Percentiles rank a stretch among this genome's conserved stretches.
Conservation (phyloP, 2,888 invertebrate species). For the Syrphus vitripennis region DNA sequence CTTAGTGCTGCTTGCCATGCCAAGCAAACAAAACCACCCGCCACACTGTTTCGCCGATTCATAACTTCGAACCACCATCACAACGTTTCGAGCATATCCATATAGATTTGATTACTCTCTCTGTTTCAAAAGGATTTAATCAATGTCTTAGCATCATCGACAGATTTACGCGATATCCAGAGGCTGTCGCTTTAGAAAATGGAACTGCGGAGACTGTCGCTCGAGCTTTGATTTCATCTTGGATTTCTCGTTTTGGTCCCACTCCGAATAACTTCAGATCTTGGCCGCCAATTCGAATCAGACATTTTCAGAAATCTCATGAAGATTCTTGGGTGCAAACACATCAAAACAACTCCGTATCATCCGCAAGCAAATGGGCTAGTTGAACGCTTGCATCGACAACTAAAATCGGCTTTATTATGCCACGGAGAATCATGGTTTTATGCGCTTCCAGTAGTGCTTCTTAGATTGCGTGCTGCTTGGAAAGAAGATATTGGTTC, state of each 20-base stretch:
- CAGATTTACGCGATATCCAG: conserved; percentile 26
- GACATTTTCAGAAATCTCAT: conserved; percentile 34
- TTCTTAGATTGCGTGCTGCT: conserved; percentile 28
- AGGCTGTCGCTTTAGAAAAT: conserved; percentile 30
- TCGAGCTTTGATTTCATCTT: conserved; percentile 70
- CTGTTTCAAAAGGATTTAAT: conserved; percentile 8
- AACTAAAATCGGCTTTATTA: conserved; percentile 31
- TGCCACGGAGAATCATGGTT: conserved; percentile 62
- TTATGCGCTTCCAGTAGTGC: conserved; percentile 24
- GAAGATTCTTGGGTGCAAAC: conserved; percentile 42
- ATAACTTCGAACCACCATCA: not conserved
- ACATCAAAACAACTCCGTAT: not conserved
- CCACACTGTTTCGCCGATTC: not conserved
- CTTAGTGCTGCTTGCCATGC: not conserved
- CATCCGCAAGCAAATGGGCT: conserved; percentile 76
- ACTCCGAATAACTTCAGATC: conserved; percentile 75
- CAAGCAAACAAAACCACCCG: not conserved
- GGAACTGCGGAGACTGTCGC: conserved; percentile 48
- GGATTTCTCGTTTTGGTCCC: conserved; percentile 80
- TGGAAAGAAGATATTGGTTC: conserved; percentile 38
- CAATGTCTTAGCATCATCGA: conserved; percentile 33
- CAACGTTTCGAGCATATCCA: not conserved
- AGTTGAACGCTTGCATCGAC: conserved; percentile 75
- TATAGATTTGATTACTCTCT: not conserved
- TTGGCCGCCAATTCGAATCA: conserved; percentile 26